phyloP scores from a whole-genome alignment of 2,888 invertebrate genomes.

The Aphodius sticticus region DNA sequence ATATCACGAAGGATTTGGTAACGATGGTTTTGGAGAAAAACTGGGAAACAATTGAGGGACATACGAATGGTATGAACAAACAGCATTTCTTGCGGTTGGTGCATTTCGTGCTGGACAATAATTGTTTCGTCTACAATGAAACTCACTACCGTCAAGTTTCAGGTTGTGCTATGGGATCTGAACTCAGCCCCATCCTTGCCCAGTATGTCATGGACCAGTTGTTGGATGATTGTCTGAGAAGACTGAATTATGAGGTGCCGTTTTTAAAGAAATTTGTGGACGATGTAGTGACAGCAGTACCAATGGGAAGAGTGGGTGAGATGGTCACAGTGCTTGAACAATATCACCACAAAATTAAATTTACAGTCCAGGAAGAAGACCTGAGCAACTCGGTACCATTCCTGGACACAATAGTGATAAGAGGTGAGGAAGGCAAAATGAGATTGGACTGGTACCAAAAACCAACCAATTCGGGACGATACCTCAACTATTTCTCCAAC shows the following conservation, averaged over 20 bases:
- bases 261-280: slow-evolving; percentile 38
- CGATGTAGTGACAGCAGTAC: slow-evolving; percentile 34
- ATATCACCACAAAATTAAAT: not conserved
- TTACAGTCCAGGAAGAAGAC: slow-evolving; percentile 6
- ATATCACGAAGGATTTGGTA: not conserved
- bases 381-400: not conserved
- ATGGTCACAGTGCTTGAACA: not conserved
- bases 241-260: slow-evolving; percentile 30
- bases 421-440: not conserved
- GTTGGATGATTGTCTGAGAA: slow-evolving; percentile 23
- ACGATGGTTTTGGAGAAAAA: not conserved
- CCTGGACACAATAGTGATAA: not conserved
- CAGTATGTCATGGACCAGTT: slow-evolving; percentile 38
- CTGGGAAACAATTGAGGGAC: not conserved
- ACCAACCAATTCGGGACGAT: slow-evolving; percentile 12
- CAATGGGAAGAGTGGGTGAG: not conserved
- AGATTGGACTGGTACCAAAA: slow-evolving; percentile 20
- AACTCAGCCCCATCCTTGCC: slow-evolving; percentile 33
- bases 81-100: not conserved
- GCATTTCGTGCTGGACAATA: not conserved
- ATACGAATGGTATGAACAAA: not conserved
- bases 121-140: not conserved
- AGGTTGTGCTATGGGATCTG: slow-evolving; percentile 35
- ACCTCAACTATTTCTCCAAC: slow-evolving; percentile 13
- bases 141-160: slow-evolving; percentile 25